Evolutionary conservation across 2,113 vertebrate species (phyloP).

Genomic region (Onychorhynchus coronatus): DNA sequence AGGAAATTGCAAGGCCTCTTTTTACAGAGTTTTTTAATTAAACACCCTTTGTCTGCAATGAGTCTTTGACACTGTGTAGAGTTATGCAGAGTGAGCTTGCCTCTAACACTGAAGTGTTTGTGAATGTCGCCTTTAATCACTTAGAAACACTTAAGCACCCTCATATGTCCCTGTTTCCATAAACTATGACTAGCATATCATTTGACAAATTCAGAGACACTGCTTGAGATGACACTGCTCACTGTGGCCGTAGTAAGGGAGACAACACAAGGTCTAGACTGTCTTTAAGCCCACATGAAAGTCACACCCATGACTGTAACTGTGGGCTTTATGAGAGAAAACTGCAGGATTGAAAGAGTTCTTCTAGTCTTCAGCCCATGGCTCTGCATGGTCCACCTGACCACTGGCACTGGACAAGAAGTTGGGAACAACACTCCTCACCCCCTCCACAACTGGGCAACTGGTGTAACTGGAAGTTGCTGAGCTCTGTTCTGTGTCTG

Average conservation of each 20-base stretch:
- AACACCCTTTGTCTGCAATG: slow-evolving; percentile 42
- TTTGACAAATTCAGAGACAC: background rate
- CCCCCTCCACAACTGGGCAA: background rate
- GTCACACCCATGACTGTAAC: background rate
- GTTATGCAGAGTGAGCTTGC: background rate
- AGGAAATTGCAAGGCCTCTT: slow-evolving; percentile 48
- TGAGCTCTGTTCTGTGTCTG: background rate
- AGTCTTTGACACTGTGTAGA: background rate
- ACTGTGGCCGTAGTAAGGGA: background rate
- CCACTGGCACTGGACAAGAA: too few species aligned
- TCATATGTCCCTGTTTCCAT: background rate
- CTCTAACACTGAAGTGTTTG: background rate
- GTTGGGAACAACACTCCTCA: background rate
- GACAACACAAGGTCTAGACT: background rate
- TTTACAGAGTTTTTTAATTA: slow-evolving; percentile 63
- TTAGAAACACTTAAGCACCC: background rate
- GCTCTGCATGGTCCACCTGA: background rate
- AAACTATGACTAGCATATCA: background rate
- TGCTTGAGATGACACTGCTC: background rate
- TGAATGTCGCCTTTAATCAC: background rate
- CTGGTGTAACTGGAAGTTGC: background rate
- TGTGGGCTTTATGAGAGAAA: background rate
- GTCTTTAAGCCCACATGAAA: background rate
- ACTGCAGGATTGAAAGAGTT: background rate
- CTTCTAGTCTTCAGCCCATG: background rate